A percentile compares a stretch with the other conserved stretches of the same genome.
Evolutionary conservation across 35 echinoderm and acorn worm genomes (phyloP).

Genomic region (Ptychodera flava): DNA sequence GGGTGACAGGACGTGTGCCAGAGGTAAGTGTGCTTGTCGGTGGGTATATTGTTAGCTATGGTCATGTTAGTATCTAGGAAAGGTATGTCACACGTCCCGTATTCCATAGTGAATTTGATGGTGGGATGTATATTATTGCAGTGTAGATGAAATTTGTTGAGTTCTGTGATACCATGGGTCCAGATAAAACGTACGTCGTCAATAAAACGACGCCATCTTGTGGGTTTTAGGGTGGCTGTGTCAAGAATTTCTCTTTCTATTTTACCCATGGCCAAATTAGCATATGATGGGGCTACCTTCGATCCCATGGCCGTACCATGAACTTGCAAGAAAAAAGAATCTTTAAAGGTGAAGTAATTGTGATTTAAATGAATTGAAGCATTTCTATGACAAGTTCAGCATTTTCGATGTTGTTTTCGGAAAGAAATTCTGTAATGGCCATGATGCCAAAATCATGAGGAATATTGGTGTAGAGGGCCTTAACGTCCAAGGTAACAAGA

Average conservation of each 20-base stretch:
- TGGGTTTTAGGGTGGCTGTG: constrained; percentile 6
- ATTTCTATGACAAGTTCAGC: not conserved
- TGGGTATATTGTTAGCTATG: too few relatives aligned
- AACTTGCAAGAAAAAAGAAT: constrained; percentile 4
- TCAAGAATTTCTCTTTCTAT: constrained; percentile 16
- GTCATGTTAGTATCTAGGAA: too few relatives aligned
- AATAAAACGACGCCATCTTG: constrained; percentile 12
- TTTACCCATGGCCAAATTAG: constrained; percentile 10
- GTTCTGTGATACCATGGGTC: constrained; percentile 22
- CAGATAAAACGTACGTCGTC: constrained; percentile 11
- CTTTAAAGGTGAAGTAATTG: constrained; percentile 18
- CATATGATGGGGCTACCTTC: not conserved
- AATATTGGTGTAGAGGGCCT: constrained; percentile 10
- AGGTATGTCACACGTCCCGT: too few relatives aligned
- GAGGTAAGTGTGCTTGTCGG: constrained; percentile 5
- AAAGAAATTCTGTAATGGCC: not conserved
- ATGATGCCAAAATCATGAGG: constrained; percentile 14
- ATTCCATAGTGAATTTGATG: too few relatives aligned
- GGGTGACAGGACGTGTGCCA: constrained; percentile 1
- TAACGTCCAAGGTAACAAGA: constrained; percentile 11
- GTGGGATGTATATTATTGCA: constrained; percentile 23
- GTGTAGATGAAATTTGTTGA: constrained; percentile 8
- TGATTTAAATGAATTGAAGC: constrained; percentile 9
- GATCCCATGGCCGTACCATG: constrained; percentile 7
- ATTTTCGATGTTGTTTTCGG: not conserved